phyloP scores from a whole-genome alignment of 2,113 vertebrate genomes.

The Erythrolamprus reginae region DNA sequence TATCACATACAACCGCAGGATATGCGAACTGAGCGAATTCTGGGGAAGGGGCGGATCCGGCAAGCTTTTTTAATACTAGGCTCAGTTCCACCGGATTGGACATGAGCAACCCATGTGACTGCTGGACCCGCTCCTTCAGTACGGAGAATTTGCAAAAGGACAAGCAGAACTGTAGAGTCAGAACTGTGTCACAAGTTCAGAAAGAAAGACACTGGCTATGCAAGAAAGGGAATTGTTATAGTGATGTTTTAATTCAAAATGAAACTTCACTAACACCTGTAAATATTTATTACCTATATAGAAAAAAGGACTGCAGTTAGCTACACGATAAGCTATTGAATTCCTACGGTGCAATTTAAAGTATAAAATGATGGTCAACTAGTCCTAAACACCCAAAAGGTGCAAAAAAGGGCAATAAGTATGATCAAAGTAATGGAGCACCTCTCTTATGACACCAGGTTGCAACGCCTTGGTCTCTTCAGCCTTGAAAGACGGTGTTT shows the following conservation, averaged over 20 bases:
- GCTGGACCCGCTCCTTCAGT: too few relatives aligned
- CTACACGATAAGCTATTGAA: conserved; percentile 39
- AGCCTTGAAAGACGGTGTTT: too few relatives aligned
- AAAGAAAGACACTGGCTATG: conserved; percentile 38
- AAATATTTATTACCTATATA: conserved; percentile 50
- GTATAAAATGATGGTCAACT: conserved; percentile 51
- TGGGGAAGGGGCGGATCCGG: too few relatives aligned
- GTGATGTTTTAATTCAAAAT: conserved; percentile 57
- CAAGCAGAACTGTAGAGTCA: background rate
- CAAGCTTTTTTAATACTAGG: too few relatives aligned
- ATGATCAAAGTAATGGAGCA: too few relatives aligned
- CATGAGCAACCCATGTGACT: too few relatives aligned
- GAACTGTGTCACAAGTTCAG: conserved; percentile 33
- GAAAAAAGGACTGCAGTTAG: conserved; percentile 50
- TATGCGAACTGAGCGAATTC: too few relatives aligned
- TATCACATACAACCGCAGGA: too few relatives aligned
- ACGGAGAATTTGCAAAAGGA: background rate
- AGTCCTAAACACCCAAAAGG: conserved; percentile 48
- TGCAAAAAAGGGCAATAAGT: too few relatives aligned
- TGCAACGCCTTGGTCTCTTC: too few relatives aligned
- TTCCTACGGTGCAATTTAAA: conserved; percentile 49
- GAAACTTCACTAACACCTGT: conserved; percentile 43
- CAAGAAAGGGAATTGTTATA: conserved; percentile 32
- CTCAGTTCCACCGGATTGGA: too few relatives aligned
- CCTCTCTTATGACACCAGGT: too few relatives aligned